phyloP scores from a whole-genome alignment of 2,888 invertebrate species.

The Hyalella azteca region DNA sequence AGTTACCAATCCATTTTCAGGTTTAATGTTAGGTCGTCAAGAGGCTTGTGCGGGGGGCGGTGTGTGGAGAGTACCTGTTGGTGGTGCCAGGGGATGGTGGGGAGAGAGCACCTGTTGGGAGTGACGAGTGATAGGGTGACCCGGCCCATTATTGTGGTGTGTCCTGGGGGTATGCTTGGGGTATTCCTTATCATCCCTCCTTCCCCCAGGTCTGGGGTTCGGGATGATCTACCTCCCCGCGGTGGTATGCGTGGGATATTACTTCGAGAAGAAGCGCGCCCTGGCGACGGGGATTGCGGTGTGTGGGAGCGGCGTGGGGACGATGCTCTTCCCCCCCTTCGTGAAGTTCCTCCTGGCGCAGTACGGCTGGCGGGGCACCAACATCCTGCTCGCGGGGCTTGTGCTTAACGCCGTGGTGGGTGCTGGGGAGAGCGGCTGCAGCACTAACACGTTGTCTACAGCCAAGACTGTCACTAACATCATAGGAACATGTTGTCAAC shows the following conservation, averaged over 20 bases:
- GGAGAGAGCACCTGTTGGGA: too few species aligned
- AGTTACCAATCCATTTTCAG: too few species aligned
- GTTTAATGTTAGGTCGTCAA: too few species aligned
- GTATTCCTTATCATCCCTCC: background rate
- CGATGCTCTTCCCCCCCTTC: constrained; percentile 92
- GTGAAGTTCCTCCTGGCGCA: constrained; percentile 78
- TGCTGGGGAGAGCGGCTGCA: constrained; percentile 39
- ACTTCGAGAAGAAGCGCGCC: constrained; percentile 94
- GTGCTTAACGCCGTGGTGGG: constrained; percentile 86
- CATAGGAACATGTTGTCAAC: too few species aligned
- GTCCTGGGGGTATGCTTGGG: too few species aligned
- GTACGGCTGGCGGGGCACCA: constrained; percentile 88
- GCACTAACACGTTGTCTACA: background rate
- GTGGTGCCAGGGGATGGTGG: too few species aligned
- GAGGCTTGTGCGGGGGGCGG: too few species aligned
- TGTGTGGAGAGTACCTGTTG: too few species aligned
- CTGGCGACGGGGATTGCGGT: constrained; percentile 91
- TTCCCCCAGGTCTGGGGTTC: constrained; percentile 84
- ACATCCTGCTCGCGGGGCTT: constrained; percentile 88
- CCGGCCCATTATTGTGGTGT: too few species aligned
- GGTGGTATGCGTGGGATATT: constrained; percentile 95
- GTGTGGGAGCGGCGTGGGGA: constrained; percentile 94
- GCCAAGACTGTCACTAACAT: too few species aligned
- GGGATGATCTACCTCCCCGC: constrained; percentile 94
- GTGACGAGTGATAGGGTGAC: too few species aligned